Percentiles rank a stretch among this genome's conserved stretches.
phyloP scores from a whole-genome alignment of 2,113 vertebrate genomes.

The Diphyllodes magnificus region DNA sequence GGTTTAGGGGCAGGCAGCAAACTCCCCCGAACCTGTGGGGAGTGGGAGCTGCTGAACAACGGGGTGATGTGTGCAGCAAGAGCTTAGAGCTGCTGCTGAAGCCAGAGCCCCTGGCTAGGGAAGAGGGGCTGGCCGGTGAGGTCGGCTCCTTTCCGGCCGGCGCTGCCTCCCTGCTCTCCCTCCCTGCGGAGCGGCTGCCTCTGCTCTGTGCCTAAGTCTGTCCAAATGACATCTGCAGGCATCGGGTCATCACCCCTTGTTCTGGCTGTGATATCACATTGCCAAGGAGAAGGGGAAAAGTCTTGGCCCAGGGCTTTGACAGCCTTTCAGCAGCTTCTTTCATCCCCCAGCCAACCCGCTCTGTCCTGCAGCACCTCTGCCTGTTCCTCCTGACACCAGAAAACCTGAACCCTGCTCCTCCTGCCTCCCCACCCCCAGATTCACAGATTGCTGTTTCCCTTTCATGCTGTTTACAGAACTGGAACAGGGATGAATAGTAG shows the following conservation, averaged over 20 bases:
- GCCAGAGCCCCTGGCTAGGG: not conserved
- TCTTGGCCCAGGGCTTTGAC: not conserved
- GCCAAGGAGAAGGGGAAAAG: not conserved
- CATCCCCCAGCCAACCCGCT: not conserved
- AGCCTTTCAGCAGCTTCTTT: not conserved
- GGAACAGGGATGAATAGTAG: not conserved
- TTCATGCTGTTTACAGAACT: not conserved
- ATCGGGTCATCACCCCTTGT: not conserved
- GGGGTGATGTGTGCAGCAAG: not conserved
- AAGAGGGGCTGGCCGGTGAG: not conserved
- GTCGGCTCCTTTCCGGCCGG: fast-evolving
- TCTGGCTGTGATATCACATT: not conserved
- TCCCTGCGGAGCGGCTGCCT: not conserved
- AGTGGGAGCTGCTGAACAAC: not conserved
- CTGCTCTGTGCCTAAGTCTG: not conserved
- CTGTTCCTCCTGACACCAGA: not conserved
- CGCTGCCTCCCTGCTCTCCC: not conserved
- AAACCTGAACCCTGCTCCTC: not conserved
- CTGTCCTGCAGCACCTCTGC: not conserved
- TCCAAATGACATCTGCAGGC: not conserved
- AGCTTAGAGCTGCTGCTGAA: not conserved
- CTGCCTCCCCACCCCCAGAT: not conserved
- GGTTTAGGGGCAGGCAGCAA: not conserved
- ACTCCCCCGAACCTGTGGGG: not conserved
- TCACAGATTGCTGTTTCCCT: not conserved